These are phyloP conservation scores for Catharus minimus DNA, from an alignment of 2,113 vertebrate species.

Conservation along the genomic window DNA sequence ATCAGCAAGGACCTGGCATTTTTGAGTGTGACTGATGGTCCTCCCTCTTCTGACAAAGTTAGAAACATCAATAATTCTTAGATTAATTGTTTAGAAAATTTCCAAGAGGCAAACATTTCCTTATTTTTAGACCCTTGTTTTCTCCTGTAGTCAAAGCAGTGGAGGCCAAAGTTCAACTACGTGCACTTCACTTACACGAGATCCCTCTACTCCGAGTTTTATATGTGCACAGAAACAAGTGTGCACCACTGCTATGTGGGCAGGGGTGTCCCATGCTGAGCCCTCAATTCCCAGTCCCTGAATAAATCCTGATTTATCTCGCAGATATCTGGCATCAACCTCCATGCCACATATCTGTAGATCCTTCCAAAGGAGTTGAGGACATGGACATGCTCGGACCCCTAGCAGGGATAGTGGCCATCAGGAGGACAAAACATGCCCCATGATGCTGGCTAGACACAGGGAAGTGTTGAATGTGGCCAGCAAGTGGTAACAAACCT, in stretches of 20 bases:
- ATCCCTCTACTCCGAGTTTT: neutral
- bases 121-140: slow-evolving; percentile 65
- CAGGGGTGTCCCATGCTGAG: neutral
- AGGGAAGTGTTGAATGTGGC: neutral
- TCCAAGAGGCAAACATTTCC: slow-evolving; percentile 40
- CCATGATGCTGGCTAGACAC: neutral
- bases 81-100: slow-evolving; percentile 48
- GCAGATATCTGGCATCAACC: neutral
- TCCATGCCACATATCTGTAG: neutral
- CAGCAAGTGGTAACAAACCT: neutral
- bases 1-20: slow-evolving; percentile 17
- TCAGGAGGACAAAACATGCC: neutral
- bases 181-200: neutral
- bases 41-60: slow-evolving; percentile 11
- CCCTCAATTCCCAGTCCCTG: neutral
- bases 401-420: neutral
- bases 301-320: neutral
- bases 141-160: slow-evolving; percentile 48
- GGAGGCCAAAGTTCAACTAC: slow-evolving; percentile 11
- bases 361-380: neutral
- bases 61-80: slow-evolving; percentile 51
- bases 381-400: neutral
- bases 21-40: slow-evolving; percentile 10
- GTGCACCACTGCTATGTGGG: neutral
- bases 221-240: neutral